Base-by-base conservation (phyloP, 64 coral and sea anemone species). In the Pachyseris speciosa region DNA sequence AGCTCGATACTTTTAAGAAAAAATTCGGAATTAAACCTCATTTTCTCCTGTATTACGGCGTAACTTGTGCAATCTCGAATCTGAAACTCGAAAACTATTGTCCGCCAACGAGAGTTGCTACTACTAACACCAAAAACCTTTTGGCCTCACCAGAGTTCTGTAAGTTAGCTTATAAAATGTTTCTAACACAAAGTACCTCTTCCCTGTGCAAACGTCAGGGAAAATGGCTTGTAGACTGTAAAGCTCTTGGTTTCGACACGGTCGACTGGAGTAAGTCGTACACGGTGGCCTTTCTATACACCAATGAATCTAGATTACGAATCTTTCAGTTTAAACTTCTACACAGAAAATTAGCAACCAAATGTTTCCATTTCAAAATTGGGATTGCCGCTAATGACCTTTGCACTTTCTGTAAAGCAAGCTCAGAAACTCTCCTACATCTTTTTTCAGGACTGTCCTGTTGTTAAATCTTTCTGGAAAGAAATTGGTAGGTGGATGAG, bases 271-370 rank as follows among this genome's bases (percentile, higher is more conserved):
- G 61, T 65, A 11, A 55, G 20, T 26, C 2, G 20, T 22, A 65
- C 61, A n/a, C 61, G 24, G 24, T 65, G 61, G 61, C 61, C n/a
- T 65, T 65, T 65, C 61, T 27, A 65, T 29, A 24, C 32, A 68
- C 31, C 65, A 34, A 68, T 17, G 65, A 68, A 68, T 83, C 29
- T 58, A 61, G 60, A 80, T 27, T 80, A 80, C 47, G 16, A 11
- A 57, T 58, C 20, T 83, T 83, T 83, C 78, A 83, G 19, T 83
- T 83, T 83, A 83, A 83, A 58, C 59, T 34, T 24, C 31, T 83
- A 12, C 78, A 83, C 59, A 83, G 51, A 83, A 83, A 31, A 61
- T 19, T 81, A 17, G 24, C 13, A 81, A 39, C 50, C 9, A 81
- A 81, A 5, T 59, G 49, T 81, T 81, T 81, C 37, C 53, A 60